phyloP scores from a whole-genome alignment of 2,113 vertebrate species.

The Buteo buteo region DNA sequence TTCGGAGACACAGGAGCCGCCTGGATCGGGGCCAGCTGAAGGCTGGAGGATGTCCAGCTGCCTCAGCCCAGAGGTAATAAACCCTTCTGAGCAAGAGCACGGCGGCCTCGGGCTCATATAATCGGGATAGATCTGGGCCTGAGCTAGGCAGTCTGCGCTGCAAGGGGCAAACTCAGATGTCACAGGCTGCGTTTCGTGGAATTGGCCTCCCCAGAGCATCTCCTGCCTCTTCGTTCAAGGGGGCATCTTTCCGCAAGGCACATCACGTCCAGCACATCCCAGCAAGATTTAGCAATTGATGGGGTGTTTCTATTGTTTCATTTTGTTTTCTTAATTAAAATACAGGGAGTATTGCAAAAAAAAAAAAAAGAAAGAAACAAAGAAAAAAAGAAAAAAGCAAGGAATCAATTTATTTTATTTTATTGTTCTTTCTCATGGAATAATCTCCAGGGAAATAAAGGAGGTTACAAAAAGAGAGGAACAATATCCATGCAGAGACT shows the following conservation, averaged over 20 bases:
- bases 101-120: accelerated
- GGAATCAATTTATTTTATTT: not conserved
- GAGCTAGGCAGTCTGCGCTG: not conserved
- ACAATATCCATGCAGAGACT: not conserved
- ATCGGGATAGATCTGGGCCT: not conserved
- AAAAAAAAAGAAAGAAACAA: not conserved
- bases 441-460: not conserved
- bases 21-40: accelerated
- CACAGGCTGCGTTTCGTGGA: not conserved
- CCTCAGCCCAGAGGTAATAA: not conserved
- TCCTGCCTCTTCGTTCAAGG: not conserved
- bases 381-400: not conserved
- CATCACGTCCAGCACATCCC: not conserved
- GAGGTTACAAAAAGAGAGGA: not conserved
- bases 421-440: not conserved
- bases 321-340: not conserved
- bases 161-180: not conserved
- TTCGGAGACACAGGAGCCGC: accelerated
- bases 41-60: not conserved
- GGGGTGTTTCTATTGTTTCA: not conserved
- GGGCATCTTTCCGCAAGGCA: not conserved
- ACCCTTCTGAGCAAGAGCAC: not conserved
- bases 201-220: not conserved
- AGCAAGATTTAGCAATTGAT: not conserved
- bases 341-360: not conserved